Base-by-base conservation (phyloP, 2,888 invertebrate genomes). In the Andrena hattorfiana region DNA sequence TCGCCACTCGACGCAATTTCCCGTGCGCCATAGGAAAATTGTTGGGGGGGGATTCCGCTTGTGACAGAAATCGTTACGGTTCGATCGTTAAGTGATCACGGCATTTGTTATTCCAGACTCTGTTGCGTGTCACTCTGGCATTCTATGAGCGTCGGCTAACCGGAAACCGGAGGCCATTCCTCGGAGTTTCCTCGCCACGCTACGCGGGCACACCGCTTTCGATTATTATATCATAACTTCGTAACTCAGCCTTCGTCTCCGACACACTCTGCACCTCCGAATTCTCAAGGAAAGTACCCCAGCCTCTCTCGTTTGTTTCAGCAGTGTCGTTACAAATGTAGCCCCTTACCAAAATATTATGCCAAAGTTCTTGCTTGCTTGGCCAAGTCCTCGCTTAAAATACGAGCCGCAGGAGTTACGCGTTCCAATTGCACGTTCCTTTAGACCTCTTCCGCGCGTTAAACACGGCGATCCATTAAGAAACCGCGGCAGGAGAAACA, bases 111-210 rank as follows among this genome's bases (percentile, higher is more conserved):
- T 85, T 78, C 84, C 42, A 48, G 23, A 30, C 66, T 77, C 79
- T 56, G 60, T 74, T 62, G 56, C 81, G 59, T 64, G 63, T 78
- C 78, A 56, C 86, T 84, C 68, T 67, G 69, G 56, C 81, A 87
- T 87, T 87, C 86, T 77, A 66, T 51, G 59, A 20, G 63, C 85
- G 76, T 85, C 63, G 49, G 42, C 63, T 64, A 70, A 79, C 87
- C 87, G 86, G 87, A 87, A 87, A 69, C 35, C 35, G 49, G 20
- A 64, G 51, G 79, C 74, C 78, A 77, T 81, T 75, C 75, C 60
- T 49, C 26, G 68, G 56, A 42, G 56, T 35, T 68, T 30, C 78
- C 59, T 68, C 30, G 67, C 78, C 56, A 56, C 63, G 59, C 32
- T 69, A 20, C 2, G 42, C 64, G 62, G 7, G 2, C 49, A 35